phyloP scores from a whole-genome alignment of 2,113 vertebrate genomes.

The Morone chrysops region DNA sequence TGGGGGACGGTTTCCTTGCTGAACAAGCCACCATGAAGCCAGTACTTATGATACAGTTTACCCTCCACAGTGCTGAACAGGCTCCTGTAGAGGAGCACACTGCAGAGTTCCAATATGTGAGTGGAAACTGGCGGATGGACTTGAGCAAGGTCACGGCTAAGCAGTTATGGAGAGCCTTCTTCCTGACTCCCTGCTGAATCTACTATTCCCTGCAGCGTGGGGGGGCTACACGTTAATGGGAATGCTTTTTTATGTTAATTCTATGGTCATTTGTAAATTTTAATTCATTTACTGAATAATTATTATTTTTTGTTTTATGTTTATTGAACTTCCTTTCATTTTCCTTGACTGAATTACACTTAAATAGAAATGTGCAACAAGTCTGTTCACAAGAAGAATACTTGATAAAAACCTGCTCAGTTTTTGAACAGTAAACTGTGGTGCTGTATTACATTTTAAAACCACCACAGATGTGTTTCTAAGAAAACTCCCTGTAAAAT shows the following conservation, averaged over 20 bases:
- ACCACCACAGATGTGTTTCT: no score
- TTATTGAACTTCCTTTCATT: no score
- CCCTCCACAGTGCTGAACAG: background rate
- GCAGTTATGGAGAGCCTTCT: background rate
- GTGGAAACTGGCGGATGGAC: conserved; percentile 9
- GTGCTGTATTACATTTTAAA: no score
- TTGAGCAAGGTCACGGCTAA: background rate
- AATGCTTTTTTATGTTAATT: background rate
- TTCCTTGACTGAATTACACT: no score
- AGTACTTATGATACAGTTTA: background rate
- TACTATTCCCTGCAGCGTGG: background rate
- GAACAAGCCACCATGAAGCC: conserved; percentile 7
- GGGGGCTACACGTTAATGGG: background rate
- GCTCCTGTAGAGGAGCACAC: background rate
- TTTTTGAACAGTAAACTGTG: no score
- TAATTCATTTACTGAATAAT: no score
- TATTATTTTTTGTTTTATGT: no score
- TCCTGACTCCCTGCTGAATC: background rate
- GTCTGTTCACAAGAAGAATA: no score
- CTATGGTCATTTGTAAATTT: background rate
- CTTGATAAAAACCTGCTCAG: no score
- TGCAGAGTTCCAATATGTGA: conserved; percentile 3
- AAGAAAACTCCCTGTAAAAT: no score
- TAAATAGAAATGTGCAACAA: no score
- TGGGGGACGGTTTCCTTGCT: background rate